phyloP scores from a whole-genome alignment of 2,888 invertebrate species.

The Philereme vetulata region DNA sequence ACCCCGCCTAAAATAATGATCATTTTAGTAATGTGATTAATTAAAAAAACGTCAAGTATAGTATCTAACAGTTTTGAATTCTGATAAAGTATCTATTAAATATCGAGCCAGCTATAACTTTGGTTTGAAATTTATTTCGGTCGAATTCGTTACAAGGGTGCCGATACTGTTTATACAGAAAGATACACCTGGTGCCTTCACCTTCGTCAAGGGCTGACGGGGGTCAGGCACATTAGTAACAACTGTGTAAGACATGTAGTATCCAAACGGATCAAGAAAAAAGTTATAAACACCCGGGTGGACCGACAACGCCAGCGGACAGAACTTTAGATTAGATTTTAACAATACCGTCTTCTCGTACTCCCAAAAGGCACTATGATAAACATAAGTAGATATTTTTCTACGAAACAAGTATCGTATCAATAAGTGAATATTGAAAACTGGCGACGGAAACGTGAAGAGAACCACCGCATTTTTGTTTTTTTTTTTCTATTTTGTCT shows the following conservation, averaged over 20 bases:
- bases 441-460: too few relatives aligned
- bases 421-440: too few relatives aligned
- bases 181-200: slow-evolving; percentile 61
- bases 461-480: too few relatives aligned
- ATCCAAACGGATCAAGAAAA: slow-evolving; percentile 41
- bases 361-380: background rate
- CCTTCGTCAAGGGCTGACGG: slow-evolving; percentile 68
- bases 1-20: too few relatives aligned
- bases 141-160: slow-evolving; percentile 57
- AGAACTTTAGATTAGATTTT: slow-evolving; percentile 40
- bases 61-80: too few relatives aligned
- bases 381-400: background rate
- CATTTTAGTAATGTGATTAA: too few relatives aligned
- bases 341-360: slow-evolving; percentile 19
- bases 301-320: slow-evolving; percentile 11
- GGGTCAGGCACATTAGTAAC: slow-evolving; percentile 68
- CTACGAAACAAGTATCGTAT: too few relatives aligned
- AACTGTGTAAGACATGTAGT: slow-evolving; percentile 63
- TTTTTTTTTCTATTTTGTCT: too few relatives aligned
- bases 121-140: slow-evolving; percentile 56
- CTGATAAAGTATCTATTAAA: slow-evolving; percentile 3
- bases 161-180: slow-evolving; percentile 57
- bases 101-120: slow-evolving; percentile 42
- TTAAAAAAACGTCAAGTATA: too few relatives aligned
- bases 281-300: slow-evolving; percentile 36